phyloP scores from a whole-genome alignment of 64 coral and sea anemone genomes.

The Porites australiensis region DNA sequence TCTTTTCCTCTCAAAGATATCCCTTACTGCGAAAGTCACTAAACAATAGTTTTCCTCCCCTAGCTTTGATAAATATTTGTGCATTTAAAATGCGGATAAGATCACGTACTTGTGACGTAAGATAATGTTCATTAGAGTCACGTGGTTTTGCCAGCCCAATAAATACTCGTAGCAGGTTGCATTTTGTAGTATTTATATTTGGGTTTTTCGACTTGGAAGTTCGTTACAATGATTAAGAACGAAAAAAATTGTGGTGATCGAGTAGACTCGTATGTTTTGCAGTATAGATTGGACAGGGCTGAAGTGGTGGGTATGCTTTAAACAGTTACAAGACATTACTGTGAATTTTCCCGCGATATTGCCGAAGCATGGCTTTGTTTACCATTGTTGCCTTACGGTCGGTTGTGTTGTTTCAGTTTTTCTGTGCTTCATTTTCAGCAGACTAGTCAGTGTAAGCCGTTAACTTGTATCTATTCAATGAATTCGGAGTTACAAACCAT shows the following conservation, averaged over 20 bases:
- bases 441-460: not conserved
- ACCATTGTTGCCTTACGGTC: not conserved
- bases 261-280: constrained; percentile 34
- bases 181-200: no score
- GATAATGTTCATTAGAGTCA: no score
- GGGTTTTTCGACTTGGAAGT: no score
- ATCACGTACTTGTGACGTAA: no score
- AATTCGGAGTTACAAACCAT: not conserved
- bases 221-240: not conserved
- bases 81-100: no score
- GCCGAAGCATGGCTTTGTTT: not conserved
- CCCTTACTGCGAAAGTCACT: no score
- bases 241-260: constrained; percentile 18
- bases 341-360: not conserved
- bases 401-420: not conserved
- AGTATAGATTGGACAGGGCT: constrained; percentile 42
- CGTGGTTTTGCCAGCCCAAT: no score
- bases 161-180: no score
- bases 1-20: no score
- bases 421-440: no score
- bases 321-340: not conserved
- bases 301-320: constrained; percentile 39
- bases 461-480: not conserved
- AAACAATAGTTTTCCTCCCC: no score
- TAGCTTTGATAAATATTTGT: no score